phyloP scores from a whole-genome alignment of 2,797 vertebrate genomes.

The Chromobotia macracanthus region DNA sequence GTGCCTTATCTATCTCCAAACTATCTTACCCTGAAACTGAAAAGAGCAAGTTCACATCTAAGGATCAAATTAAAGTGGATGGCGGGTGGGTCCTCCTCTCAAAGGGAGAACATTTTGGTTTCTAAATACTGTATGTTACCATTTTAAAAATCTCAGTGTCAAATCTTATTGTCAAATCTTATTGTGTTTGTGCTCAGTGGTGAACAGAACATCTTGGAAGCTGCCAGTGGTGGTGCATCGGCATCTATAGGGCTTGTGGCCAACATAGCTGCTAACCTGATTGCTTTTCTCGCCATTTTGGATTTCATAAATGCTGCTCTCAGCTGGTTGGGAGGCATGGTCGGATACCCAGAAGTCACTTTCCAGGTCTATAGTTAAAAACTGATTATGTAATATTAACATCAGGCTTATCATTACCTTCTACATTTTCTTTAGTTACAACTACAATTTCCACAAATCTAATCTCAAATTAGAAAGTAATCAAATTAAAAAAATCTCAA shows the following conservation, averaged over 20 bases:
- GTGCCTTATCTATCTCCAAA: constrained; percentile 90
- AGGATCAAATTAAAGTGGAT: constrained; percentile 75
- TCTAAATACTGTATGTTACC: neutral
- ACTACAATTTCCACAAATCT: no score
- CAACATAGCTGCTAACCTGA: constrained; percentile 90
- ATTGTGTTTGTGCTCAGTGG: constrained; percentile 72
- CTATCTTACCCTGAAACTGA: constrained; percentile 91
- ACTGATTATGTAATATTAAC: neutral
- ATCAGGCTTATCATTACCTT: constrained; percentile 1
- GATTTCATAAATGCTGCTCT: constrained; percentile 87
- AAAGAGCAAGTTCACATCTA: constrained; percentile 79
- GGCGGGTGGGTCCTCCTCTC: constrained; percentile 75
- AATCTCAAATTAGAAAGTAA: neutral
- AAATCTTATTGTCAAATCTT: neutral
- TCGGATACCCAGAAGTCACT: constrained; percentile 82
- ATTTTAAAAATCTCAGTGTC: neutral
- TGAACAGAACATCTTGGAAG: constrained; percentile 90
- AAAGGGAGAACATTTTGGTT: neutral
- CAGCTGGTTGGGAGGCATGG: constrained; percentile 88
- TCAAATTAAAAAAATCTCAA: no score
- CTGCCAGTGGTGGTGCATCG: constrained; percentile 87
- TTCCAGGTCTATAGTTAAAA: constrained; percentile 82
- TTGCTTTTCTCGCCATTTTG: constrained; percentile 89
- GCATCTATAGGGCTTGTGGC: constrained; percentile 84
- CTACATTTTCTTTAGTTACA: no score